Evolutionary conservation across 2,888 invertebrate genomes (phyloP).

Genomic region (Andricus quercusramuli): DNA sequence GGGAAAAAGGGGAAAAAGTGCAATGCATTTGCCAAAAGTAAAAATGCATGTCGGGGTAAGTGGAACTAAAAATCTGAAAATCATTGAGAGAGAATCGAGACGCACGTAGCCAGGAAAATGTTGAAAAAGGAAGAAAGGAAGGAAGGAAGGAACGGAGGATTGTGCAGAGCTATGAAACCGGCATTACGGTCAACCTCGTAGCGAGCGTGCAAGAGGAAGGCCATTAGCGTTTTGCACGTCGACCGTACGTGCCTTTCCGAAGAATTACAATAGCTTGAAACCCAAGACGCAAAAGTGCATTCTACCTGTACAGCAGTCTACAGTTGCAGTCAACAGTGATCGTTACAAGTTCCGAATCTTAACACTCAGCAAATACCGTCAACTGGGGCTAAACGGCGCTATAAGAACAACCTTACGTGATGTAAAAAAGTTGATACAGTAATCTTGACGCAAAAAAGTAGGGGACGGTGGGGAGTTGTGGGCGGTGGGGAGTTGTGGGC

Average conservation of each 20-base stretch:
- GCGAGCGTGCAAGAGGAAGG: slow-evolving; percentile 46
- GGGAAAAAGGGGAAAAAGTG: neutral
- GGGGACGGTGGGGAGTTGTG: too few species aligned
- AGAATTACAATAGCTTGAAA: slow-evolving; percentile 59
- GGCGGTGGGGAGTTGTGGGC: too few species aligned
- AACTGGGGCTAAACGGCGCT: too few species aligned
- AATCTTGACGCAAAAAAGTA: rapidly evolving
- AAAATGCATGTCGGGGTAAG: neutral
- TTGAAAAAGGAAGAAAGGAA: slow-evolving; percentile 47
- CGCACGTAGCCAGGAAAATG: slow-evolving; percentile 13
- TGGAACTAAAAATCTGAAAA: slow-evolving; percentile 5
- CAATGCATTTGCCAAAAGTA: neutral
- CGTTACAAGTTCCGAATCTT: slow-evolving; percentile 52
- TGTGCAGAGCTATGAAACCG: slow-evolving; percentile 56
- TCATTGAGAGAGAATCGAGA: slow-evolving; percentile 3
- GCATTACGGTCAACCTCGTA: slow-evolving; percentile 57
- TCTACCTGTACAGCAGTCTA: slow-evolving; percentile 47
- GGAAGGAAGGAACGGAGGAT: slow-evolving; percentile 56
- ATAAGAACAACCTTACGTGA: neutral
- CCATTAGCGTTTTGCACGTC: slow-evolving; percentile 63
- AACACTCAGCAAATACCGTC: slow-evolving; percentile 48
- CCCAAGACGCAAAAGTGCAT: slow-evolving; percentile 33
- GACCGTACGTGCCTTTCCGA: slow-evolving; percentile 65
- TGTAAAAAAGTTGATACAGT: rapidly evolving
- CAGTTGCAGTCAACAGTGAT: slow-evolving; percentile 58